Conservation (phyloP, 2,797 vertebrate genomes). For the Taenioides sp. region DNA sequence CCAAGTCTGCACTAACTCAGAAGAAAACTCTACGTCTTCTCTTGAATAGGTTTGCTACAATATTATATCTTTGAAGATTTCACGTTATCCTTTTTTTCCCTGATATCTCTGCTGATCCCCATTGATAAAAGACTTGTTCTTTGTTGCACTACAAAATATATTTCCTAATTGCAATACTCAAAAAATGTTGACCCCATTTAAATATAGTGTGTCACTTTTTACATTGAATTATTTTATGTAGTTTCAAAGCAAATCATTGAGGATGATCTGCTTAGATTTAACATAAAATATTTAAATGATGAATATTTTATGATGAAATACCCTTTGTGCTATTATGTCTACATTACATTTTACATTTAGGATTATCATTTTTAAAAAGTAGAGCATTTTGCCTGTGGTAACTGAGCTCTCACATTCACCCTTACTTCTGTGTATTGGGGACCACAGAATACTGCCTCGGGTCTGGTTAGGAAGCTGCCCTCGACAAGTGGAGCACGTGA, state of each 20-base stretch:
- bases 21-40: background rate
- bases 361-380: too few species aligned
- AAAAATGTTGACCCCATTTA: too few species aligned
- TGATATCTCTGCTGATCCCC: background rate
- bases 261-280: too few species aligned
- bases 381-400: too few species aligned
- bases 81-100: background rate
- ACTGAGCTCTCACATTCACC: background rate
- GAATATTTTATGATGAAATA: too few species aligned
- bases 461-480: conserved; percentile 97
- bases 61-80: background rate
- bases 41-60: background rate
- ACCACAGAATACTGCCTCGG: conserved; percentile 85
- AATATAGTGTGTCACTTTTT: too few species aligned
- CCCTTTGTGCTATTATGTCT: too few species aligned
- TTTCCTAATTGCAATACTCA: background rate
- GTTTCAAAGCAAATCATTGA: too few species aligned
- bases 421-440: background rate
- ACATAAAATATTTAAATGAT: too few species aligned
- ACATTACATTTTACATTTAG: too few species aligned
- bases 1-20: background rate
- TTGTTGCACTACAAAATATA: background rate
- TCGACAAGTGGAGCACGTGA: conserved; percentile 90
- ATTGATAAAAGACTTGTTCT: too few species aligned
- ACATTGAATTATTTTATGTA: too few species aligned